These are phyloP conservation scores for Bombus pyrosoma DNA, from an alignment of 1,140 invertebrate genomes.

Conservation along the genomic window DNA sequence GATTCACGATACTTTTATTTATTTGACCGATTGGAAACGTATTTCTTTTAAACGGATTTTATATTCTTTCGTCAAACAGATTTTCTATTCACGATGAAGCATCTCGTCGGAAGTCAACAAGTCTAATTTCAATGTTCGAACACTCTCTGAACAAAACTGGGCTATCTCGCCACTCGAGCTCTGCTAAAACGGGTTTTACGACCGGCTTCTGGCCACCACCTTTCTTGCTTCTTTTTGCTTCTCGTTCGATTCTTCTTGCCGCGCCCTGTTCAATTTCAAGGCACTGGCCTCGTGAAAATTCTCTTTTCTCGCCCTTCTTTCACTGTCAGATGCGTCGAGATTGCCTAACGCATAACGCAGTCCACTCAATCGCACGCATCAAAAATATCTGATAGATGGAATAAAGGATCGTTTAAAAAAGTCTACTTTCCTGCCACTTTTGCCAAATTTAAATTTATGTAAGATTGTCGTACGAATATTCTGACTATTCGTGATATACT, in stretches of 20 bases:
- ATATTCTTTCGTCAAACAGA: not conserved
- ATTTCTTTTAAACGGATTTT: not conserved
- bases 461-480: not conserved
- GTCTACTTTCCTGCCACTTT: too few species aligned
- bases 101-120: not conserved
- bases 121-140: slow-evolving; percentile 49
- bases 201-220: slow-evolving; percentile 47
- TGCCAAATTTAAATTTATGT: too few species aligned
- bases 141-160: slow-evolving; percentile 27
- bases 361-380: too few species aligned
- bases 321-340: not conserved
- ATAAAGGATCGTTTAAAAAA: too few species aligned
- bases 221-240: slow-evolving; percentile 18
- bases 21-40: not conserved
- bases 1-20: too few species aligned
- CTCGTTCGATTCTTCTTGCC: slow-evolving; percentile 23
- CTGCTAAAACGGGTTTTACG: slow-evolving; percentile 55
- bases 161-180: slow-evolving; percentile 46
- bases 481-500: not conserved
- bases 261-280: not conserved
- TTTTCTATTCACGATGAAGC: not conserved
- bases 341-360: too few species aligned
- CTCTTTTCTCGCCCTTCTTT: too few species aligned
- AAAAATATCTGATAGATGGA: too few species aligned
- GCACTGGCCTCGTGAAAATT: not conserved